Evolutionary conservation across 2,113 vertebrate species (phyloP).

Genomic region (Myrmophylax atrothorax): DNA sequence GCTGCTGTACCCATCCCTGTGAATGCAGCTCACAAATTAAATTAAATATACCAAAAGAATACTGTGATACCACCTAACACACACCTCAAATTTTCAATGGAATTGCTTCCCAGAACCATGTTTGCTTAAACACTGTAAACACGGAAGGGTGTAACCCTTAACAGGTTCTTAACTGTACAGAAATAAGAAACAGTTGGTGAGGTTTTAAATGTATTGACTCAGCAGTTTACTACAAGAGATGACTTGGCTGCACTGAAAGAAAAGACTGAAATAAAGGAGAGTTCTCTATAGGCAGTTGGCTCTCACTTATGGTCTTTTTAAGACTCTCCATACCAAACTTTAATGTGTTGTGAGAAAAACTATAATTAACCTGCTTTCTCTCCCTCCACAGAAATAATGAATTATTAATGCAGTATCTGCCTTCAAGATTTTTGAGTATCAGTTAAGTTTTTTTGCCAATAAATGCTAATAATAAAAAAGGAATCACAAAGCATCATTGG

Average conservation of each 20-base stretch:
- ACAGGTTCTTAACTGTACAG: constrained; percentile 18
- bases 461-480: no score
- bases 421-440: constrained; percentile 2
- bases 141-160: constrained; percentile 50
- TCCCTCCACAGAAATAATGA: neutral
- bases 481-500: neutral
- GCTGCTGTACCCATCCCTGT: neutral
- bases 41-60: neutral
- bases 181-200: constrained; percentile 45
- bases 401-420: neutral
- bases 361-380: neutral
- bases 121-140: constrained; percentile 46
- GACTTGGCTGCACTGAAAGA: constrained; percentile 2
- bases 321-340: neutral
- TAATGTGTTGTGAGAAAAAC: neutral
- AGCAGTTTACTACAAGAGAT: constrained; percentile 36
- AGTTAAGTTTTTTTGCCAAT: neutral
- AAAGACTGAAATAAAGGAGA: neutral
- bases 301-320: neutral
- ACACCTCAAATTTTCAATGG: neutral
- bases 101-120: constrained; percentile 8
- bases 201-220: constrained; percentile 41
- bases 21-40: neutral
- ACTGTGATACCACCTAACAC: neutral
- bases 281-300: neutral